A percentile compares a stretch with the other conserved stretches of the same genome.
Evolutionary conservation across 2,888 invertebrate species (phyloP).

Genomic region (Acleris literana): DNA sequence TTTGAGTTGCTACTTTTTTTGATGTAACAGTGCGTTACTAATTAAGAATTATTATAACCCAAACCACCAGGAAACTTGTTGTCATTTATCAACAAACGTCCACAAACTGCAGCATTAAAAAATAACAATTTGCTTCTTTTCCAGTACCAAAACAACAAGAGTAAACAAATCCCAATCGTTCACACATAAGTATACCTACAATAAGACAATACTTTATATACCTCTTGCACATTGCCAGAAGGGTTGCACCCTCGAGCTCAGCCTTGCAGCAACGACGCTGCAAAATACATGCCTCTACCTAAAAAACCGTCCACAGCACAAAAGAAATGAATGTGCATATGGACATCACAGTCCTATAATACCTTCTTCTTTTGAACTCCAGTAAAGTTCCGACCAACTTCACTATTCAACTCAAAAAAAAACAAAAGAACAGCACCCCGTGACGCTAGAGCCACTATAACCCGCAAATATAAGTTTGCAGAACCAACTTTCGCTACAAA

Average conservation of each 20-base stretch:
- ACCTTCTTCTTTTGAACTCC: too few relatives aligned
- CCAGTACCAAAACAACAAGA: too few relatives aligned
- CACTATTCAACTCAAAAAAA: slow-evolving; percentile 4
- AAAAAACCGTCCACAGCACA: not conserved
- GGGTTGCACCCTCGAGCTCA: slow-evolving; percentile 64
- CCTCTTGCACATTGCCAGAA: slow-evolving; percentile 38
- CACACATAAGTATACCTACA: not conserved
- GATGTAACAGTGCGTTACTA: too few relatives aligned
- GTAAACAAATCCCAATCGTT: too few relatives aligned
- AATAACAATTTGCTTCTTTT: too few relatives aligned
- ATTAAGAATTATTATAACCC: too few relatives aligned
- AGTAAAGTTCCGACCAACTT: slow-evolving; percentile 5
- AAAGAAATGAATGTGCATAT: too few relatives aligned
- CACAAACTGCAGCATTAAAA: too few relatives aligned
- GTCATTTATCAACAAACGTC: too few relatives aligned
- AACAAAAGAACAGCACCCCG: not conserved
- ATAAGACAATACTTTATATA: slow-evolving; percentile 11
- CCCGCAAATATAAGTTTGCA: slow-evolving; percentile 25
- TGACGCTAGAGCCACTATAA: slow-evolving; percentile 9
- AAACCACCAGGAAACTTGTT: too few relatives aligned
- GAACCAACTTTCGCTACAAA: slow-evolving; percentile 19
- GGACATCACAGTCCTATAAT: too few relatives aligned
- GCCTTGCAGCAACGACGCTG: slow-evolving; percentile 19
- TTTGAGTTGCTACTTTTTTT: too few relatives aligned
- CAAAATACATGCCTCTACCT: slow-evolving; percentile 7